These are phyloP conservation scores for Noctua fimbriata DNA, from an alignment of 2,888 invertebrate genomes.

Conservation along the genomic window DNA sequence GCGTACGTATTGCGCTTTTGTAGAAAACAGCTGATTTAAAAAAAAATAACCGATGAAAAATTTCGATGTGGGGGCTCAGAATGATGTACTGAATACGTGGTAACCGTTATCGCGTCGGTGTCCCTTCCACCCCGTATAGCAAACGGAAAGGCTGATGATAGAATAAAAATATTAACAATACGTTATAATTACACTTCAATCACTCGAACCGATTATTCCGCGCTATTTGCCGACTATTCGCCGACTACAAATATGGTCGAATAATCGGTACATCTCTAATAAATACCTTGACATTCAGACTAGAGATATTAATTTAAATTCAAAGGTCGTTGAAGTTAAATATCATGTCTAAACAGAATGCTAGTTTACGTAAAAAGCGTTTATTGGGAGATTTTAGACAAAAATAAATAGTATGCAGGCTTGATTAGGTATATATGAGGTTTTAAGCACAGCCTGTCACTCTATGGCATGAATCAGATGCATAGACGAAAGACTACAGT, in stretches of 20 bases:
- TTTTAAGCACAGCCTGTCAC: not conserved
- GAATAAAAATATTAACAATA: not conserved
- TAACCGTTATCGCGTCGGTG: no score
- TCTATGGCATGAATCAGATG: not conserved
- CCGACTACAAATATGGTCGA: not conserved
- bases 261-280: not conserved
- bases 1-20: no score
- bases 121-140: no score
- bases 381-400: not conserved
- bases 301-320: slow-evolving; percentile 6
- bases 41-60: no score
- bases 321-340: slow-evolving; percentile 1
- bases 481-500: not conserved
- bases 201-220: not conserved
- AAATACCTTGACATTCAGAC: slow-evolving; percentile 41
- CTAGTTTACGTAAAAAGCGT: not conserved
- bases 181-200: not conserved
- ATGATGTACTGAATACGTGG: no score
- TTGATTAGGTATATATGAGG: not conserved
- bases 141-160: not conserved
- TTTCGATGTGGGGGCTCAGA: no score
- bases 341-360: not conserved
- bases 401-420: not conserved
- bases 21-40: no score
- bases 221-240: not conserved